These are phyloP conservation scores for Griposia aprilina DNA, from an alignment of 2,888 invertebrate species.

Conservation along the genomic window DNA sequence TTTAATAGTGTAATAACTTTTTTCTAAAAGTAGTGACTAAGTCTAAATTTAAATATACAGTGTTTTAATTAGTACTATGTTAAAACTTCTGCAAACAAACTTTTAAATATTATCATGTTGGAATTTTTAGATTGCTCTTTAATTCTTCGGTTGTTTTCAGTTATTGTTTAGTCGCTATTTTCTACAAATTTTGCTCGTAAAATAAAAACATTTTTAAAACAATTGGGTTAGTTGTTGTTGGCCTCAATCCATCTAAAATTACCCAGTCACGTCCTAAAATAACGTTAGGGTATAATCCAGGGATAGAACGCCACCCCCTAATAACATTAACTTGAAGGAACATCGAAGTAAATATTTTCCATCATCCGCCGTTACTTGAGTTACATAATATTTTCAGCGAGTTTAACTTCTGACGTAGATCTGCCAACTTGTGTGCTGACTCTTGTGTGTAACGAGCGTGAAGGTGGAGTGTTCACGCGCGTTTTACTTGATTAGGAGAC, in stretches of 20 bases:
- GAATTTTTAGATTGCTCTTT: neutral
- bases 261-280: neutral
- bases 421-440: slow-evolving; percentile 41
- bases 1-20: no score
- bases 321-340: slow-evolving; percentile 14
- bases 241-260: neutral
- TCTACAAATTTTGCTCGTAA: no score
- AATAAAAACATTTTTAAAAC: neutral
- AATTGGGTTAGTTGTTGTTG: neutral
- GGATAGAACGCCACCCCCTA: neutral
- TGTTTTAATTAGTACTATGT: neutral
- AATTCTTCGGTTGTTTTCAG: neutral
- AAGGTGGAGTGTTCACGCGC: neutral
- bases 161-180: neutral
- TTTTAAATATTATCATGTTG: neutral
- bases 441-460: slow-evolving; percentile 30
- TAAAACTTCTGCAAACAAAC: neutral
- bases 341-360: slow-evolving; percentile 49
- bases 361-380: neutral
- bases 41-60: no score
- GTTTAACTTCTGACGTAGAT: slow-evolving; percentile 19
- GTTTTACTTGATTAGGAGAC: slow-evolving; percentile 4
- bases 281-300: neutral
- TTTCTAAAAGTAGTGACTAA: no score
- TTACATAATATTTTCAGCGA: slow-evolving; percentile 41